Evolutionary conservation across 2,113 vertebrate genomes (phyloP), one percentile per base, ranked within the genome.

Genomic region (Myotis brandtii): DNA sequence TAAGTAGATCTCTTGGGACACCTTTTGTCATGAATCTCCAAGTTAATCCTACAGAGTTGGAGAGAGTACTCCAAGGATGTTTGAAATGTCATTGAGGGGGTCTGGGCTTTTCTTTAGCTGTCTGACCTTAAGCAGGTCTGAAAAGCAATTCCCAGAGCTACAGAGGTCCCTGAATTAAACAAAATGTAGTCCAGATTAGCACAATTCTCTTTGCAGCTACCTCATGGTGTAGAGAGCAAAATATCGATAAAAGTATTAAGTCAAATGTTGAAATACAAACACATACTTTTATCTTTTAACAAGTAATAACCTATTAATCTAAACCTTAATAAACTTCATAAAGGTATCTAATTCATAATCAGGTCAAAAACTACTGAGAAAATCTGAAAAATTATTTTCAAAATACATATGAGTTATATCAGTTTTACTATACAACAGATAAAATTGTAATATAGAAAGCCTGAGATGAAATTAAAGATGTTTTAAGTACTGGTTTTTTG

Each of bases 81-180:
- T 70, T 97, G 59, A 59, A 87, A 94, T 93, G 86, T 93, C 32
- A 11, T 89, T 89, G 56, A 86, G 43, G 14, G 4, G 13, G 8
- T 59, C 32, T 62, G 46, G 54, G 75, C 8, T 79, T 95, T 86
- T 89, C 32, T 81, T 93, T 20, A 84, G 64, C 84, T 81, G n/a
- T 13, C 64, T 95, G 92, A 90, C 92, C 83, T 90, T 96, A 76
- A 89, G 75, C n/a, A 54, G n/a, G 48, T n/a, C 40, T 92, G 72
- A 56, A 70, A 75, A 92, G 43, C 84, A 52, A 40, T 79, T 97
- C 62, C 62, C 67, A 30, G 30, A 76, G 64, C 16, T 43, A 23
- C 11, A 21, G 9, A 80, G 62, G 25, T 48, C n/a, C 12, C 30
- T 27, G 69, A 87, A 46, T 76, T 76, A 72, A 93, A 73, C 30